Percentiles rank a stretch among this genome's conserved stretches.
phyloP scores from a whole-genome alignment of 2,113 vertebrate genomes.

The Climacteris rufus region DNA sequence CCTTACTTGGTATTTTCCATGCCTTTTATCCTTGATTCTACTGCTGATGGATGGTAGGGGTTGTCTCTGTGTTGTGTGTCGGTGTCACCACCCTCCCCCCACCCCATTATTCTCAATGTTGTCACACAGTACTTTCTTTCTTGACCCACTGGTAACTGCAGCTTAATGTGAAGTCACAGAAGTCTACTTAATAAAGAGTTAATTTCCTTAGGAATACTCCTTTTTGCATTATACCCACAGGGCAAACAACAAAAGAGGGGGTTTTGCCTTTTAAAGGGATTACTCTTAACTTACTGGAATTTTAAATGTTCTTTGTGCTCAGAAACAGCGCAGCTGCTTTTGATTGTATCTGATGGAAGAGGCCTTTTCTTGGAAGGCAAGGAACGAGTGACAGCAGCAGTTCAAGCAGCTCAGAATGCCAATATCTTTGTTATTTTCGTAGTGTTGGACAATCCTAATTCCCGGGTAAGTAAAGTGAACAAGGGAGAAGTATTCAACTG shows the following conservation, averaged over 20 bases:
- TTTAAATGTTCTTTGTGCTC: not conserved
- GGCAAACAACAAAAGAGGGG: not conserved
- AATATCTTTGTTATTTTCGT: slow-evolving; percentile 96
- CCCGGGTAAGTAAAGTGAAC: slow-evolving; percentile 81
- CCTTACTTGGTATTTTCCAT: not conserved
- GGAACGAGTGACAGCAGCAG: slow-evolving; percentile 86
- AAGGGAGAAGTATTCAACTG: not conserved
- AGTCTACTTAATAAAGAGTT: not conserved
- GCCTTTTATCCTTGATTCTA: not conserved
- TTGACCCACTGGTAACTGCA: not conserved
- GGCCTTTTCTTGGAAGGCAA: slow-evolving; percentile 96
- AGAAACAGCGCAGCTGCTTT: slow-evolving; percentile 91
- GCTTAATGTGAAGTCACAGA: not conserved
- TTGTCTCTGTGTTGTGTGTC: not conserved
- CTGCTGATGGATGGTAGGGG: not conserved
- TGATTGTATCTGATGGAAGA: slow-evolving; percentile 93
- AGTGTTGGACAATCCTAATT: slow-evolving; percentile 91
- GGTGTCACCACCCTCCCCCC: not conserved
- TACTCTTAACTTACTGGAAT: not conserved
- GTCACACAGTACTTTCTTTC: not conserved
- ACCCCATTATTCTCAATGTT: not conserved
- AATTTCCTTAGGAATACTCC: not conserved
- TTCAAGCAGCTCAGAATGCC: slow-evolving; percentile 80
- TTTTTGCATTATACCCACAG: not conserved
- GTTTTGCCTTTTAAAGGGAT: not conserved